Percentiles rank a stretch among this genome's conserved stretches.
Evolutionary conservation across 1,140 invertebrate genomes (phyloP).

Genomic region (Drosophila pallidifrons): DNA sequence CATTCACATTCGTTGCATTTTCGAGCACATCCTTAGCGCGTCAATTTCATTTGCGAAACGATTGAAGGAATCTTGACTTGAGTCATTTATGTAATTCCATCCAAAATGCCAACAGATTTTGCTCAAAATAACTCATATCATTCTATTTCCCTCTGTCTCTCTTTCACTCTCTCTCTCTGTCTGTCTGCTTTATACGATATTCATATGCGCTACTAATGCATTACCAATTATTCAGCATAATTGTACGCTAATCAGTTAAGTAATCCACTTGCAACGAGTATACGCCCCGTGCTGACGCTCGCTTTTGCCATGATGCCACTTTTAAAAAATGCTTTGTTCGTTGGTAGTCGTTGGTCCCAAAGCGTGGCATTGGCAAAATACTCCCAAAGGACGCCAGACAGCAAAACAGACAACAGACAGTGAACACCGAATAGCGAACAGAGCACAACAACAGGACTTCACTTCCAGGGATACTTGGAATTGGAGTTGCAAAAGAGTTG

Average conservation of each 20-base stretch:
- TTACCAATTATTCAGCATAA: conserved; percentile 52
- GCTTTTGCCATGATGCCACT: not conserved
- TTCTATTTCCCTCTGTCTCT: not conserved
- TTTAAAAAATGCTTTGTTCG: conserved; percentile 21
- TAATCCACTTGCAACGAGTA: conserved; percentile 39
- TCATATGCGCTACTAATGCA: conserved; percentile 41
- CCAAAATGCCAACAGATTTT: conserved; percentile 17
- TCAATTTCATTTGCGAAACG: conserved; percentile 33
- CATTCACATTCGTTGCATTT: conserved; percentile 46
- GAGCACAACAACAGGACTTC: conserved; percentile 8
- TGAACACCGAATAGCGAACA: not conserved
- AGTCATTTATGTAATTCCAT: conserved; percentile 40
- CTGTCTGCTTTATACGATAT: conserved; percentile 22
- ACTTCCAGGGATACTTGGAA: not conserved
- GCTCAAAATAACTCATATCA: conserved; percentile 20
- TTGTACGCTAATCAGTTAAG: conserved; percentile 53
- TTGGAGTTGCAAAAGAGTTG: not conserved
- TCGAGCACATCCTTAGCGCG: conserved; percentile 22
- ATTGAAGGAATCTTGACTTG: conserved; percentile 18
- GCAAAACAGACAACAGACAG: conserved; percentile 7
- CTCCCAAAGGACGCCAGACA: conserved; percentile 19
- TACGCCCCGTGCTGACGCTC: not conserved
- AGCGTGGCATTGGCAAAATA: conserved; percentile 34
- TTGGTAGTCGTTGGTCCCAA: not conserved
- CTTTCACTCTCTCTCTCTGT: not conserved